Base-by-base conservation (phyloP, 2,797 vertebrate species). In the Antennarius maculatus region DNA sequence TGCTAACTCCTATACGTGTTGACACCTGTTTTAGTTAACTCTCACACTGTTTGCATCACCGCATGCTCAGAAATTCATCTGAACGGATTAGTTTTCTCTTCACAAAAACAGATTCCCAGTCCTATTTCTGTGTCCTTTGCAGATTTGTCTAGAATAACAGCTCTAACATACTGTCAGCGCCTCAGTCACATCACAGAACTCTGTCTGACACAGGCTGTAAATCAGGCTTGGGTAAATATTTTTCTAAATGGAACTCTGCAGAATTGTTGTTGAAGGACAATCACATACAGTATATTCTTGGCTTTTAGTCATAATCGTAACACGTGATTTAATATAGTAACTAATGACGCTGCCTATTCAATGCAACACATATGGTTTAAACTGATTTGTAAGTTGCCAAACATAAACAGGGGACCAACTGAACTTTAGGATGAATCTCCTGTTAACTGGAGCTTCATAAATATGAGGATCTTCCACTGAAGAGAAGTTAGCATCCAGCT, bases 81-180 rank as follows among this genome's bases (percentile, higher is more conserved):
- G 5, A 46, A 2, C 13, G 13, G 31, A 4, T 43, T 57, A 54
- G 4, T 52, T 31, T 48, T 66, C 10, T 47, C 10, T 49, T 28
- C 41, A 47, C 9, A 48, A 58, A 16, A 46, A 46, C 7, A 31
- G 7, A 41, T 34, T 53, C 52, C 54, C 54, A 61, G 64, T 50
- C 61, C 14, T 27, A n/a, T 27, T 47, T 49, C 10, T 2, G 39
- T 54, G 66, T 48, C 69, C 37, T 39, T 39, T 39, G 37, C 59
- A 76, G 65, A 76, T 79, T 34, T 31, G 67, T 79, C 66, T 60
- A 23, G 23, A 23, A 23, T 23, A 23, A 78, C 77, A 71, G 74
- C 81, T 84, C 76, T 86, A 82, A 89, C 82, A 80, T 82, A 81
- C 23, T 23, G 23, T 23, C 23, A 86, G 85, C 66, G 77, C 63